Base-by-base conservation (phyloP, 1,140 invertebrate genomes). In the Bradysia coprophila region DNA sequence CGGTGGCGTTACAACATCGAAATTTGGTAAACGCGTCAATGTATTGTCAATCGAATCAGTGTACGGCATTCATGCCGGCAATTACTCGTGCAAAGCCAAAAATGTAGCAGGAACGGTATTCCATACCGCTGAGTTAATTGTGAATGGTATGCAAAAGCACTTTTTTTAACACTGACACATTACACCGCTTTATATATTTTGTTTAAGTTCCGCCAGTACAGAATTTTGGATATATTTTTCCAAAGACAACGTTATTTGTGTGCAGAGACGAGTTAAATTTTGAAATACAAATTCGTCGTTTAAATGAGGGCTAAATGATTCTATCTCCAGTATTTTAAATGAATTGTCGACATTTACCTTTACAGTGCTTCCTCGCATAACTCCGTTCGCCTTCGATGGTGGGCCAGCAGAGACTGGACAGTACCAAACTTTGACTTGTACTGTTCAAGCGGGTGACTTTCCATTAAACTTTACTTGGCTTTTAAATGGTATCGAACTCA, bases 381-480 rank as follows among this genome's bases (percentile, higher is more conserved):
- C 66, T 39, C 67, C 71, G 36, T 77, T 78, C 55, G 57, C 62
- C 33, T 79, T 80, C 46, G 67, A 71, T 19, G 67, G 69, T 31
- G 62, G 72, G 40, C 63, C 70, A 24, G 61, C 66, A 2, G 74
- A 76, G 57, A 65, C 69, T 43, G 77, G 74, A 23, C 72, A 77
- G 42, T 65, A 71, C 11, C 65, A 70, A 37, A 72, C 72, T 18
- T 65, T 74, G 32, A 62, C 66, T 48, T 78, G 76, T 53, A 59
- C 68, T 20, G 61, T 77, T 8, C 62, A 66, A 40, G 88, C 89
- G 57, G 86, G 86, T 31, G 86, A 91, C 57, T 64, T 76, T 46
- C 86, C 86, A 2, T 64, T 90, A 44, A 75, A 75, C 41, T 82
- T 90, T 49, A 63, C 67, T 33, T 90, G 86, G 85, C 73, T 73